Evolutionary conservation across 2,888 invertebrate genomes (phyloP).

Genomic region (Sicus ferrugineus): DNA sequence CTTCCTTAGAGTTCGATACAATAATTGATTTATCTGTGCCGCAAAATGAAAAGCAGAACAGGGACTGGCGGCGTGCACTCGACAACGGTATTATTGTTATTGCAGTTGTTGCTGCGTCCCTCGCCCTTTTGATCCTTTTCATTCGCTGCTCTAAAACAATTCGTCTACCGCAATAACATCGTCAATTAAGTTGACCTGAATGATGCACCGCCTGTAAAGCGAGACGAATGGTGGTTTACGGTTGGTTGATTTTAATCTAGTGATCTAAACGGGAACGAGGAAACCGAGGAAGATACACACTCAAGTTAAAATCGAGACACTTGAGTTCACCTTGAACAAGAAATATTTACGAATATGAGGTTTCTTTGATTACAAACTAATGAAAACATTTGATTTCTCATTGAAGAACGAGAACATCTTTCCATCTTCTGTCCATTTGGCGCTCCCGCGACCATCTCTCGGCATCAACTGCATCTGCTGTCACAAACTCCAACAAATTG

Average conservation of each 20-base stretch:
- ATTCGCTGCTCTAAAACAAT: slow-evolving; percentile 40
- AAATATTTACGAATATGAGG: too few relatives aligned
- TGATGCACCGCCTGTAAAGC: slow-evolving; percentile 41
- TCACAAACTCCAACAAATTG: slow-evolving; percentile 11
- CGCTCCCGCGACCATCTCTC: not conserved
- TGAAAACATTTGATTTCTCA: too few relatives aligned
- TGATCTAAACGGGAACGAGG: not conserved
- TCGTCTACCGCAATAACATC: slow-evolving; percentile 48
- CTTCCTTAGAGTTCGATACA: slow-evolving; percentile 37
- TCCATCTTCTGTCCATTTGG: too few relatives aligned
- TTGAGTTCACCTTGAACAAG: too few relatives aligned
- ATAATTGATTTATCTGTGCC: slow-evolving; percentile 44
- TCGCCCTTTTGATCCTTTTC: slow-evolving; percentile 3
- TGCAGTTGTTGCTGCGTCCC: slow-evolving; percentile 19
- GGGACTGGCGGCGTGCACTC: slow-evolving; percentile 12
- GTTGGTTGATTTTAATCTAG: not conserved
- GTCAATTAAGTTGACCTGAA: slow-evolving; percentile 49
- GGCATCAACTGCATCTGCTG: not conserved
- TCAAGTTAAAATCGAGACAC: too few relatives aligned
- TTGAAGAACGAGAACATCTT: too few relatives aligned
- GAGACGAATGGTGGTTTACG: slow-evolving; percentile 15
- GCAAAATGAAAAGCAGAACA: slow-evolving; percentile 9
- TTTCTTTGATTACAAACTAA: too few relatives aligned
- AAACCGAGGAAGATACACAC: not conserved
- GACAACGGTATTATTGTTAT: slow-evolving; percentile 7